These are phyloP conservation scores for Cettia cetti DNA, from an alignment of 2,113 vertebrate species.

Conservation along the genomic window DNA sequence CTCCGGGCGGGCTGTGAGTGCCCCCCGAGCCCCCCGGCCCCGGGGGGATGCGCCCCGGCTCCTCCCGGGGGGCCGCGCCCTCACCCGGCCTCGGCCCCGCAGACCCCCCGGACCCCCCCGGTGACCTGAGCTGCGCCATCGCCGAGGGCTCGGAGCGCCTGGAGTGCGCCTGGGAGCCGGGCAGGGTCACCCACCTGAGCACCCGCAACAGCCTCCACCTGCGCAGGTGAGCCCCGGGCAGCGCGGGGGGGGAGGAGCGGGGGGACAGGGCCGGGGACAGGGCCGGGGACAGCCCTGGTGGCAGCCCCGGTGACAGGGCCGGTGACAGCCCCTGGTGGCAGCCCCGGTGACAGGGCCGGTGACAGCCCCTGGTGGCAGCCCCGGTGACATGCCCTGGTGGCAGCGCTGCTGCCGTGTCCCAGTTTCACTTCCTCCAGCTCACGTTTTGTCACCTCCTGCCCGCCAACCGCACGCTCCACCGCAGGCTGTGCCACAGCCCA, in stretches of 20 bases:
- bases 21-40: fast-evolving
- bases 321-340: neutral
- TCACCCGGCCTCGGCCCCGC: neutral
- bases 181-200: slow-evolving; percentile 44
- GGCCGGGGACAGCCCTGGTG: too few relatives aligned
- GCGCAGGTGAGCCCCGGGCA: too few relatives aligned
- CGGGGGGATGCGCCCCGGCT: fast-evolving
- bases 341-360: neutral
- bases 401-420: slow-evolving; percentile 13
- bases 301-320: too few relatives aligned
- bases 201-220: slow-evolving; percentile 59
- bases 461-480: fast-evolving
- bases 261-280: too few relatives aligned
- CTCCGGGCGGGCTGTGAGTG: slow-evolving; percentile 74
- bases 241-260: too few relatives aligned
- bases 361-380: neutral
- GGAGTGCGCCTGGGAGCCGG: slow-evolving; percentile 57
- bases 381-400: neutral
- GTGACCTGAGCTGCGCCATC: slow-evolving; percentile 64
- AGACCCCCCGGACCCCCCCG: slow-evolving; percentile 72
- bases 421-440: slow-evolving; percentile 36
- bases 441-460: neutral
- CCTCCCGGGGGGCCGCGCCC: neutral
- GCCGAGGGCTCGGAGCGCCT: slow-evolving; percentile 52
- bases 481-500: fast-evolving